These are phyloP conservation scores for Eleutherodactylus coqui DNA, from an alignment of 2,797 vertebrate species.

Conservation along the genomic window DNA sequence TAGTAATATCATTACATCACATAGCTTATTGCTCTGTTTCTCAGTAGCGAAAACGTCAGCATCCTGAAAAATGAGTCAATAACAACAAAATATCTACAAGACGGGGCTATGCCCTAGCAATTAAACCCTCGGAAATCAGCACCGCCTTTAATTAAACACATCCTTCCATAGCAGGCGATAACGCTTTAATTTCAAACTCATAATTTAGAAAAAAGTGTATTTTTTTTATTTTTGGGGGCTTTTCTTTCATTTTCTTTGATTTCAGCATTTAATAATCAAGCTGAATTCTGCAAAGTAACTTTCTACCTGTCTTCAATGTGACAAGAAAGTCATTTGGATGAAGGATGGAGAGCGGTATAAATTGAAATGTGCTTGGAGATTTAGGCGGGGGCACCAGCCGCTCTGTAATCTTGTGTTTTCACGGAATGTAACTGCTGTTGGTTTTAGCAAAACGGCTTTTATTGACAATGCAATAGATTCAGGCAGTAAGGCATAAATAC, in stretches of 20 bases:
- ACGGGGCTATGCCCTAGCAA: conserved; percentile 46
- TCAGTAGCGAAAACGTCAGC: conserved; percentile 18
- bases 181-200: conserved; percentile 69
- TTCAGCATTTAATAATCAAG: conserved; percentile 65
- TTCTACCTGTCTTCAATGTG: conserved; percentile 66
- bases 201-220: too few species aligned
- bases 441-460: conserved; percentile 60
- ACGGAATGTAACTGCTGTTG: conserved; percentile 53
- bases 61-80: conserved; percentile 50
- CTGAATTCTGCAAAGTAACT: conserved; percentile 64
- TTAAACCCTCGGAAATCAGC: conserved; percentile 65
- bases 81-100: conserved; percentile 23
- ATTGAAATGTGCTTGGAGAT: conserved; percentile 56
- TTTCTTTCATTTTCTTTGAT: conserved; percentile 43
- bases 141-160: conserved; percentile 65
- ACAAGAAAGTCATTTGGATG: conserved; percentile 59
- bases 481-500: conserved; percentile 42
- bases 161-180: conserved; percentile 65
- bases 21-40: conserved; percentile 5
- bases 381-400: background rate
- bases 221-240: background rate
- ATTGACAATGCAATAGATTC: conserved; percentile 54
- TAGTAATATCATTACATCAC: background rate
- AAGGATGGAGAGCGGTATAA: conserved; percentile 47
- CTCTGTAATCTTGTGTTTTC: conserved; percentile 57